Conservation (phyloP, 2,888 invertebrate species). For the Pristionchus japonicus region DNA sequence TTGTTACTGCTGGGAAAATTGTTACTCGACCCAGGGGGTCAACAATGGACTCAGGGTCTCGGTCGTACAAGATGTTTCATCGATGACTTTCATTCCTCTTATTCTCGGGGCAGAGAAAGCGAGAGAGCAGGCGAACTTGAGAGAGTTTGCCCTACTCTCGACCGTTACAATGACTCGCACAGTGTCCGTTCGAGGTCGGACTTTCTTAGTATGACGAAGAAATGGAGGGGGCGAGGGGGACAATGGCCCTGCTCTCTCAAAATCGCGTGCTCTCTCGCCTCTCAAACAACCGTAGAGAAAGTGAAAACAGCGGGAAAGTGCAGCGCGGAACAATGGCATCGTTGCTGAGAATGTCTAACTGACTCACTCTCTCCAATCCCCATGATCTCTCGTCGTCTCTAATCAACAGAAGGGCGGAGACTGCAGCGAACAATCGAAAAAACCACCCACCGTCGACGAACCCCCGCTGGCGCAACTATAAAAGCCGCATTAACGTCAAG, state of each 20-base stretch:
- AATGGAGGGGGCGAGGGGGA: background rate
- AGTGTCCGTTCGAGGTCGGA: background rate
- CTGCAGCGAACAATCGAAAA: slow-evolving; percentile 6
- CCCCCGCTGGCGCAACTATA: background rate
- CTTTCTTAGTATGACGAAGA: background rate
- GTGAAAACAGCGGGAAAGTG: background rate
- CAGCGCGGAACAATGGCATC: background rate
- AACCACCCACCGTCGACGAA: background rate
- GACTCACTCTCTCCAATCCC: background rate
- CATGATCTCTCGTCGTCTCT: background rate
- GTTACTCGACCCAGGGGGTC: background rate
- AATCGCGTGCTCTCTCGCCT: background rate
- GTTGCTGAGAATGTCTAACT: no score
- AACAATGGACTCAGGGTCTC: no score
- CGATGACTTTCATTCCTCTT: no score
- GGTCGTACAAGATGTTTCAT: no score
- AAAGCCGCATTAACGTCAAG: background rate
- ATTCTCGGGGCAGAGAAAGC: no score
- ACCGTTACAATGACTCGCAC: background rate
- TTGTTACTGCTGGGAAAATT: no score
- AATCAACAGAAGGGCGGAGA: background rate
- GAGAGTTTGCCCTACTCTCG: no score
- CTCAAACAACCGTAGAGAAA: background rate
- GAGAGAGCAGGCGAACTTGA: background rate
- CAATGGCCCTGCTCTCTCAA: background rate